Percentiles rank a stretch among this genome's conserved stretches.
Evolutionary conservation across 2,888 invertebrate genomes (phyloP).

Genomic region (Drosophila tripunctata): DNA sequence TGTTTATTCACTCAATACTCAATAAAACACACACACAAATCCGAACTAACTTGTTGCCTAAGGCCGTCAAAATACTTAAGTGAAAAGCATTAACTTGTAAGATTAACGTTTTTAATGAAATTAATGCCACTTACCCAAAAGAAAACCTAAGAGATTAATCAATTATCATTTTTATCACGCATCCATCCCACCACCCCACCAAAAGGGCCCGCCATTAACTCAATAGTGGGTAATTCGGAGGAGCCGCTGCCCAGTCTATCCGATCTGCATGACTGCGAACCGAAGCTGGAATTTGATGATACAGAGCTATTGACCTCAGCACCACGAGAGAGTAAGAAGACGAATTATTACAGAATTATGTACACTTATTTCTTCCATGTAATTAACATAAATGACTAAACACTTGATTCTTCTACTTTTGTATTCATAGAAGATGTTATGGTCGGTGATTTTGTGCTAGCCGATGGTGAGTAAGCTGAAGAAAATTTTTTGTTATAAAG

Average conservation of each 20-base stretch:
- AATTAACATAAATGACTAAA: conserved; percentile 85
- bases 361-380: conserved; percentile 86
- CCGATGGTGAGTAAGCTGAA: conserved; percentile 79
- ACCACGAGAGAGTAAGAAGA: conserved; percentile 88
- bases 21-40: conserved; percentile 62
- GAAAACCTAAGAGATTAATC: conserved; percentile 72
- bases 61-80: conserved; percentile 79
- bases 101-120: conserved; percentile 74
- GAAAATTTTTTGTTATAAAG: background rate
- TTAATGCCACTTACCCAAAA: conserved; percentile 54
- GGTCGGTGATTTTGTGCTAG: conserved; percentile 82
- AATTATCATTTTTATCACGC: conserved; percentile 41
- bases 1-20: conserved; percentile 75
- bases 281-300: conserved; percentile 98
- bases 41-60: conserved; percentile 78
- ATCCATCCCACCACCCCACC: conserved; percentile 8
- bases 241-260: conserved; percentile 94
- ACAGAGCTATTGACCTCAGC: conserved; percentile 91
- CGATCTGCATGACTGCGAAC: conserved; percentile 96
- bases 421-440: conserved; percentile 81
- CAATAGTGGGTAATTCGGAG: conserved; percentile 86
- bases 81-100: conserved; percentile 76
- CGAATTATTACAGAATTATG: background rate
- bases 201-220: conserved; percentile 83
- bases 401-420: no score